These are phyloP conservation scores for Glossophaga mutica DNA, from an alignment of 2,797 vertebrate genomes.

Conservation along the genomic window DNA sequence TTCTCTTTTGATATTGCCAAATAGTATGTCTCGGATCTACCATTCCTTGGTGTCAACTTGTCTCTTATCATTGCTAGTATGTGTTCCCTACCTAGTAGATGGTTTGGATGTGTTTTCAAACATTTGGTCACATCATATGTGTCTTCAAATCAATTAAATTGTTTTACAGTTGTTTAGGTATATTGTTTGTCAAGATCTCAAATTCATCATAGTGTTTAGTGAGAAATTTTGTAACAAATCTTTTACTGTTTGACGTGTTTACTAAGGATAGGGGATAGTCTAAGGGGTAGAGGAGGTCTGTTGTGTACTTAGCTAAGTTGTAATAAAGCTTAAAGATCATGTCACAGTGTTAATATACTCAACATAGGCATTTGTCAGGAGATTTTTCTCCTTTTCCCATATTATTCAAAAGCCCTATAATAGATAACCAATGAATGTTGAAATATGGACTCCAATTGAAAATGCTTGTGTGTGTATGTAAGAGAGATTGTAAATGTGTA, in stretches of 20 bases:
- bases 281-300: not conserved
- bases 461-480: not conserved
- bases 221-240: constrained; percentile 3
- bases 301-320: not conserved
- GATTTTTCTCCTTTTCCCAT: not conserved
- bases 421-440: not conserved
- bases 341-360: constrained; percentile 12
- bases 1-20: not conserved
- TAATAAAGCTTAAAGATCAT: constrained; percentile 20
- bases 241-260: constrained; percentile 21
- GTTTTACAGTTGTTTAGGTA: not conserved
- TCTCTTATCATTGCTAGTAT: not conserved
- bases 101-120: not conserved
- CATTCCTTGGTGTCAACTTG: not conserved
- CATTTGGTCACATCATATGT: too few species aligned
- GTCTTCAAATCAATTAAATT: not conserved
- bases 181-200: not conserved
- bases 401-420: constrained; percentile 1
- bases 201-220: not conserved
- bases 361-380: not conserved
- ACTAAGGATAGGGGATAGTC: not conserved
- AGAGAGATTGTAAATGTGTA: not conserved
- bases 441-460: not conserved
- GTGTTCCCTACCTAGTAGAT: not conserved
- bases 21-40: not conserved